Base-by-base conservation (phyloP, 2,888 invertebrate genomes). In the Hetaerina titia region DNA sequence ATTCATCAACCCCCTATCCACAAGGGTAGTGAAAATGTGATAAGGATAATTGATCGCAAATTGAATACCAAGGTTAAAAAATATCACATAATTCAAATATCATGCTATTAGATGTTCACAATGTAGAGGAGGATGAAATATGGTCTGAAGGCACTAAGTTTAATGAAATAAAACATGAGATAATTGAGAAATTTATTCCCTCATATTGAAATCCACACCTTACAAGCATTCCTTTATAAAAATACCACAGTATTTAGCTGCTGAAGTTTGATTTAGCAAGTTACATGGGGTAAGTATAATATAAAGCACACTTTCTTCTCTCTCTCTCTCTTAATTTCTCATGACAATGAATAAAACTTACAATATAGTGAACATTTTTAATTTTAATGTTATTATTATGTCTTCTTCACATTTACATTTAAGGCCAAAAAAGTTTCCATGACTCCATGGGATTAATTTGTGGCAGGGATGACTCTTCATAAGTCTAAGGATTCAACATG, bases 191-290 rank as follows among this genome's bases (percentile, higher is more conserved):
- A 56, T 92, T 92, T 92, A 92, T 74, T 92, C 92, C 92, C 92
- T 92, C 69, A n/a, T 74, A 69, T 13, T 92, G 64, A 92, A 92
- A 69, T 92, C 92, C 92, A 92, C 92, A 92, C 92, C 92, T 56
- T 92, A 92, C 92, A 92, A 92, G 69, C 92, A 92, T 92, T 92
- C 69, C 92, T 92, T 92, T 92, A 92, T 92, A 90, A 92, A 81
- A 92, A 92, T 92, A 92, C 92, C 92, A 69, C 60, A 92, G 92
- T 74, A 92, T 69, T 92, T 56, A 92, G 92, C 74, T 31, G 92
- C 92, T 69, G 45, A 92, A 92, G 74, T 92, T 92, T 92, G 69
- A 92, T 92, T 92, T 92, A 92, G 92, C 92, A 92, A 92, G 92
- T 69, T 64, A 90, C 45, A 74, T 92, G 69, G 56, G 92, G 92